These are phyloP conservation scores for Chrysotoxum bicinctum DNA, from an alignment of 2,888 invertebrate genomes.

Conservation along the genomic window DNA sequence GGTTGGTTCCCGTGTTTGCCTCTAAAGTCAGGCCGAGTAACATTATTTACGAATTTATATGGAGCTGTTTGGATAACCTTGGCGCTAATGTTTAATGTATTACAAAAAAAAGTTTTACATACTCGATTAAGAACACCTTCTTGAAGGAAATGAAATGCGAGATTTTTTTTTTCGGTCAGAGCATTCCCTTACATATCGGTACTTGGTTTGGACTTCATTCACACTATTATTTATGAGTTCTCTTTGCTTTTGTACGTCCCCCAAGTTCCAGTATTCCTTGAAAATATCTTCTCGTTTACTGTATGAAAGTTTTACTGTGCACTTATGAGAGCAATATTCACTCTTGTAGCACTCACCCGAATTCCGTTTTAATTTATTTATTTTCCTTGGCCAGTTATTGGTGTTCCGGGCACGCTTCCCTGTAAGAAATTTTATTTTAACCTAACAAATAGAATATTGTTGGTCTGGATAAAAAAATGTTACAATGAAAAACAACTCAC, in stretches of 20 bases:
- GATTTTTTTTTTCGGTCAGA: slow-evolving; percentile 11
- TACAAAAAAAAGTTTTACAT: slow-evolving; percentile 3
- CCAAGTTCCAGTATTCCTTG: slow-evolving; percentile 17
- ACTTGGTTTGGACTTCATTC: slow-evolving; percentile 18
- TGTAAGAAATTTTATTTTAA: neutral
- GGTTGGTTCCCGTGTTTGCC: slow-evolving; percentile 18
- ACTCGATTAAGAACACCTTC: slow-evolving; percentile 14
- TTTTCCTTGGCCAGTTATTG: slow-evolving; percentile 4
- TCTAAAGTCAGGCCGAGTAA: slow-evolving; percentile 25
- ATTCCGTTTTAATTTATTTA: slow-evolving; percentile 21
- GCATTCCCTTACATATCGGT: slow-evolving; percentile 8
- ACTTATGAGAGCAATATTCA: slow-evolving; percentile 2
- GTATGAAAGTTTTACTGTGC: neutral
- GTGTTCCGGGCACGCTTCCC: slow-evolving; percentile 12
- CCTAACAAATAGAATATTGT: slow-evolving; percentile 18
- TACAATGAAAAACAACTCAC: slow-evolving; percentile 13
- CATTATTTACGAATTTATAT: neutral
- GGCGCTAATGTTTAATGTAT: slow-evolving; percentile 20
- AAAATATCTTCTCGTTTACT: slow-evolving; percentile 12
- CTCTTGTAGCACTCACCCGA: neutral
- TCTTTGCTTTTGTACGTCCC: slow-evolving; percentile 1
- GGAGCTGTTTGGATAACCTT: slow-evolving; percentile 19
- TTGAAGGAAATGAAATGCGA: slow-evolving; percentile 7
- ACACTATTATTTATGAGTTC: slow-evolving; percentile 16
- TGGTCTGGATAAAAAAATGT: slow-evolving; percentile 3